These are phyloP conservation scores for Corythaixoides concolor DNA, from an alignment of 2,113 vertebrate species.

Conservation along the genomic window DNA sequence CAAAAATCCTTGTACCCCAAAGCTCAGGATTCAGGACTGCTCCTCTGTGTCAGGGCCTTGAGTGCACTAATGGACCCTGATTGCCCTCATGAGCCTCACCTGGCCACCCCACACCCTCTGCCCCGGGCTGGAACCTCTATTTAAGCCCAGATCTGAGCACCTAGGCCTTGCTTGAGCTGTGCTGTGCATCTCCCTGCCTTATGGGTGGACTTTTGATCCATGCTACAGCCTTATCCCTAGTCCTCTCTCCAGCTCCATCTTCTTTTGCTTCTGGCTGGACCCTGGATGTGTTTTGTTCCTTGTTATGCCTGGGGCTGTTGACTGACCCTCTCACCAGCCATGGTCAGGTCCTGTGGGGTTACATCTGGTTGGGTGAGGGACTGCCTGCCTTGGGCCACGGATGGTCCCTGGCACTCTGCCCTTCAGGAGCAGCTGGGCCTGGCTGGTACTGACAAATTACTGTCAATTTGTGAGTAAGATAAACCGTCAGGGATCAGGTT, in stretches of 20 bases:
- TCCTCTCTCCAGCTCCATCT: not conserved
- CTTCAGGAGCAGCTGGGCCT: not conserved
- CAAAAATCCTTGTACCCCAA: not conserved
- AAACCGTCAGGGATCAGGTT: not conserved
- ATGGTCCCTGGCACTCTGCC: not conserved
- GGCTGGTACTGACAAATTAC: too few species aligned
- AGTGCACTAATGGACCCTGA: too few species aligned
- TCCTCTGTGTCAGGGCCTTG: not conserved
- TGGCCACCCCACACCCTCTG: not conserved
- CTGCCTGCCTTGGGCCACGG: too few species aligned
- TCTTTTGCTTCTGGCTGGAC: not conserved
- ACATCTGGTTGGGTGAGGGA: not conserved
- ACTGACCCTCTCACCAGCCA: not conserved
- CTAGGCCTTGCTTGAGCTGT: accelerated
- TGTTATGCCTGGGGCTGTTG: not conserved
- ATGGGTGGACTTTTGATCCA: accelerated
- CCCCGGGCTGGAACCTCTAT: not conserved
- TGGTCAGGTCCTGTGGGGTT: too few species aligned
- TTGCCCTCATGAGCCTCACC: not conserved
- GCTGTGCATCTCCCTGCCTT: not conserved
- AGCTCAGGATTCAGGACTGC: not conserved
- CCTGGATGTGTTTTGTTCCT: not conserved
- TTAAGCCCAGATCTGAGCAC: not conserved
- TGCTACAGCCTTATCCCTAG: too few species aligned
- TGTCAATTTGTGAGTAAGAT: not conserved